These are phyloP conservation scores for Marronus borbonicus DNA, from an alignment of 2,888 invertebrate species.

Conservation along the genomic window DNA sequence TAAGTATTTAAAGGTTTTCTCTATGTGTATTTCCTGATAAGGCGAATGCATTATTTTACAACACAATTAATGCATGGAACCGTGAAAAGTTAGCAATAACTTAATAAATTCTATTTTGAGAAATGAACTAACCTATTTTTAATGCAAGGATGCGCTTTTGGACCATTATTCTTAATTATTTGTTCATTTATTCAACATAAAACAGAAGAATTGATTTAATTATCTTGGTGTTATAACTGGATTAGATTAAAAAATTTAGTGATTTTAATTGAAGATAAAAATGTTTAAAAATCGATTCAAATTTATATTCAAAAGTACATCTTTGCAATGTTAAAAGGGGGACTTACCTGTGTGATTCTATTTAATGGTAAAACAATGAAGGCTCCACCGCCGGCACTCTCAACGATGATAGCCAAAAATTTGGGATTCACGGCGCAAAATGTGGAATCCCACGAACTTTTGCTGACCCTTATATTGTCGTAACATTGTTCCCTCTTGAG, in stretches of 20 bases:
- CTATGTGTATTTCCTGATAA: slow-evolving; percentile 12
- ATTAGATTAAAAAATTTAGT: neutral
- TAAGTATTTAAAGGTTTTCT: slow-evolving; percentile 35
- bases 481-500: slow-evolving; percentile 97
- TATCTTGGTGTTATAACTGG: neutral
- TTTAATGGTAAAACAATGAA: slow-evolving; percentile 95
- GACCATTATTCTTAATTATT: neutral
- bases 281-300: too few relatives aligned
- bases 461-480: slow-evolving; percentile 96
- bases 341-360: slow-evolving; percentile 76
- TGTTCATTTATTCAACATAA: neutral
- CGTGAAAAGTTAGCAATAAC: neutral
- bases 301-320: too few relatives aligned
- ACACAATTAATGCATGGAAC: neutral
- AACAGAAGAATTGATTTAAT: neutral
- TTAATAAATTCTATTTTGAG: slow-evolving; percentile 18
- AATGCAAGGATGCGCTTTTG: slow-evolving; percentile 9
- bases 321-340: too few relatives aligned
- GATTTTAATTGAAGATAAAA: too few relatives aligned
- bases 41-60: neutral
- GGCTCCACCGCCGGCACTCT: slow-evolving; percentile 96
- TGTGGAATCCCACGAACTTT: slow-evolving; percentile 98
- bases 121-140: slow-evolving; percentile 5
- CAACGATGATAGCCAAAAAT: slow-evolving; percentile 97
- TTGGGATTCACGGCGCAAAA: slow-evolving; percentile 99